These are phyloP conservation scores for Paraplagusia blochii DNA, from an alignment of 2,113 vertebrate genomes.

Conservation along the genomic window DNA sequence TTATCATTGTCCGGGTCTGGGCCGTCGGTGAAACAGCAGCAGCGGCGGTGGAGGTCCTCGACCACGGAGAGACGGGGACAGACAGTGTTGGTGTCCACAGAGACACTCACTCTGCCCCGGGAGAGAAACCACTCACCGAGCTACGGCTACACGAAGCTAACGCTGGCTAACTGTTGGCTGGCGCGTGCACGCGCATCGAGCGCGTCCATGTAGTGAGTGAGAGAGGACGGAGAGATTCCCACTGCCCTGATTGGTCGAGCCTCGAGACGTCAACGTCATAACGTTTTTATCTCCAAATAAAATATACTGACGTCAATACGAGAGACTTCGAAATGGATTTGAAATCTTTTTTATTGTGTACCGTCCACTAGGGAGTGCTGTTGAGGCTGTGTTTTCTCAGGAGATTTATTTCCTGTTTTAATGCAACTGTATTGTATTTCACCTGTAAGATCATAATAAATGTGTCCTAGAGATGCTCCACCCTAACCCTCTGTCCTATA, in stretches of 20 bases:
- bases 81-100: slow-evolving; percentile 8
- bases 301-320: too few species aligned
- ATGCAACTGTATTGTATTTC: too few species aligned
- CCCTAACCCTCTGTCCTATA: too few species aligned
- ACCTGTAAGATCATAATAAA: too few species aligned
- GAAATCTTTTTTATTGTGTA: too few species aligned
- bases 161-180: slow-evolving; percentile 65
- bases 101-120: too few species aligned
- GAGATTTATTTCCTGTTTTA: too few species aligned
- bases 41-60: slow-evolving; percentile 11
- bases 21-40: slow-evolving; percentile 5
- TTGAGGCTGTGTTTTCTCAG: too few species aligned
- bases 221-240: slow-evolving; percentile 39
- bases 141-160: slow-evolving; percentile 57
- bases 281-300: too few species aligned
- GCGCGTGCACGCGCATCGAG: slow-evolving; percentile 38
- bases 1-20: slow-evolving; percentile 50
- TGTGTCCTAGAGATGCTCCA: too few species aligned
- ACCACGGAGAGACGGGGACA: slow-evolving; percentile 30
- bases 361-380: too few species aligned
- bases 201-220: slow-evolving; percentile 11
- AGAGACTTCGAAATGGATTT: too few species aligned
- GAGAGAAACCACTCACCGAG: slow-evolving; percentile 45
- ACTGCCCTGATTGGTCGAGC: slow-evolving; percentile 50
- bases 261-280: slow-evolving; percentile 33